Conservation (phyloP, 1,140 invertebrate genomes). For the Cheumatopsyche charites region DNA sequence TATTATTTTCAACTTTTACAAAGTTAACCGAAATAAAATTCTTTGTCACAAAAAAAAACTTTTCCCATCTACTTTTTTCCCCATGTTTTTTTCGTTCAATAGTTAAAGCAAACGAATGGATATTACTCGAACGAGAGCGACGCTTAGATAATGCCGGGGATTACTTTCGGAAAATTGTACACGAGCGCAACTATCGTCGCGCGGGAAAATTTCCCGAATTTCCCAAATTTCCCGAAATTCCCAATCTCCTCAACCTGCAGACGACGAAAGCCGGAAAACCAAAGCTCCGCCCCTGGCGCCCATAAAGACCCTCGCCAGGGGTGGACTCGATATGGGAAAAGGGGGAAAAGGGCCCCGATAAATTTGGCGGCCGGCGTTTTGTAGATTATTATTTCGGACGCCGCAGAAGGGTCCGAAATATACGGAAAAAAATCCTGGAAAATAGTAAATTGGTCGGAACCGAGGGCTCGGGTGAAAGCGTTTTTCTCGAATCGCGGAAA, state of each 20-base stretch:
- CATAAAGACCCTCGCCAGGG: slow-evolving; percentile 29
- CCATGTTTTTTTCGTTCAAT: background rate
- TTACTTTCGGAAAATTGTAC: slow-evolving; percentile 23
- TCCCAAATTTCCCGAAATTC: background rate
- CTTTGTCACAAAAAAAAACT: no score
- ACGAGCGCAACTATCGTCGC: slow-evolving; percentile 36
- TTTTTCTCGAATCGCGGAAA: no score
- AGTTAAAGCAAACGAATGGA: slow-evolving; percentile 18
- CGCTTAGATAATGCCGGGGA: slow-evolving; percentile 16
- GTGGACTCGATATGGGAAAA: slow-evolving; percentile 40
- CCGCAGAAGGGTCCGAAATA: slow-evolving; percentile 7
- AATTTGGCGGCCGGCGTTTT: slow-evolving; percentile 41
- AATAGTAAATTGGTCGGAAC: no score
- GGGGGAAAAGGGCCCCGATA: slow-evolving; percentile 24
- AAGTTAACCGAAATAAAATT: no score
- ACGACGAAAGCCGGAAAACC: background rate
- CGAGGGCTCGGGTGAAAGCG: no score
- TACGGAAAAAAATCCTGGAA: no score
- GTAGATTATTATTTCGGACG: slow-evolving; percentile 43
- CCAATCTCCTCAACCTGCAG: background rate
- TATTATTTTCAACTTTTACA: no score
- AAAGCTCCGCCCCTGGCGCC: background rate
- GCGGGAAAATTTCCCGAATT: slow-evolving; percentile 24
- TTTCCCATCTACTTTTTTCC: no score
- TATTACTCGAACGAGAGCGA: slow-evolving; percentile 20